Conservation (phyloP, 1,140 invertebrate species). For the Helicoverpa armigera region DNA sequence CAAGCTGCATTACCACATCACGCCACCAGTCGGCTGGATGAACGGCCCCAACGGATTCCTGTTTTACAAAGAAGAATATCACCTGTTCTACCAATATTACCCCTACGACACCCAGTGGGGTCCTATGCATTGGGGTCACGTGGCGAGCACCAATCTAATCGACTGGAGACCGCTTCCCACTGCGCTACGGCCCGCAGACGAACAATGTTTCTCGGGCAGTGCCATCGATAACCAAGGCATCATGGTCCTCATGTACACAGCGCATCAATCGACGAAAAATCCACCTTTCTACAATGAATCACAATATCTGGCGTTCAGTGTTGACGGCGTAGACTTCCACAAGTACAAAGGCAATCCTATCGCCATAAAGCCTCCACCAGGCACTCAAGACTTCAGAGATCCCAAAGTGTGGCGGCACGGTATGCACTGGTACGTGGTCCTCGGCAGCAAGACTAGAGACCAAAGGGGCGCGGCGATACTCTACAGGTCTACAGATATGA, state of each 20-base stretch:
- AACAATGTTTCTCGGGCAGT: constrained; percentile 81
- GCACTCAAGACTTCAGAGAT: constrained; percentile 76
- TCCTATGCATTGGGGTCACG: constrained; percentile 83
- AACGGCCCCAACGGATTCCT: constrained; percentile 84
- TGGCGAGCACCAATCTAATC: constrained; percentile 72
- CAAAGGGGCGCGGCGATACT: constrained; percentile 74
- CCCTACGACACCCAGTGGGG: constrained; percentile 76
- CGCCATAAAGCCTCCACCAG: constrained; percentile 62
- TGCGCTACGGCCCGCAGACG: constrained; percentile 77
- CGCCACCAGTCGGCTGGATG: constrained; percentile 80
- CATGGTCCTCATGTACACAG: constrained; percentile 80
- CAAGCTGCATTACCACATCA: constrained; percentile 71
- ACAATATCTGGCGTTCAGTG: constrained; percentile 77
- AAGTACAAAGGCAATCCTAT: constrained; percentile 79
- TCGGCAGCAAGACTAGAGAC: constrained; percentile 78
- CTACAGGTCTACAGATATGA: constrained; percentile 76
- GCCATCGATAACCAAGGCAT: constrained; percentile 69
- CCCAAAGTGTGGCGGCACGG: constrained; percentile 81
- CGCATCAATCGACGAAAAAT: constrained; percentile 59
- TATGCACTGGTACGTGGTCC: constrained; percentile 76
- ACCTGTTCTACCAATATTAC: constrained; percentile 82
- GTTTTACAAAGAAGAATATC: constrained; percentile 75
- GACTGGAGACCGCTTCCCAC: constrained; percentile 78
- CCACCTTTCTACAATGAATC: constrained; percentile 65
- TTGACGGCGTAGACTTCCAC: constrained; percentile 75